Evolutionary conservation across 2,113 vertebrate genomes (phyloP).

Genomic region (Pomatorhinus ruficollis): DNA sequence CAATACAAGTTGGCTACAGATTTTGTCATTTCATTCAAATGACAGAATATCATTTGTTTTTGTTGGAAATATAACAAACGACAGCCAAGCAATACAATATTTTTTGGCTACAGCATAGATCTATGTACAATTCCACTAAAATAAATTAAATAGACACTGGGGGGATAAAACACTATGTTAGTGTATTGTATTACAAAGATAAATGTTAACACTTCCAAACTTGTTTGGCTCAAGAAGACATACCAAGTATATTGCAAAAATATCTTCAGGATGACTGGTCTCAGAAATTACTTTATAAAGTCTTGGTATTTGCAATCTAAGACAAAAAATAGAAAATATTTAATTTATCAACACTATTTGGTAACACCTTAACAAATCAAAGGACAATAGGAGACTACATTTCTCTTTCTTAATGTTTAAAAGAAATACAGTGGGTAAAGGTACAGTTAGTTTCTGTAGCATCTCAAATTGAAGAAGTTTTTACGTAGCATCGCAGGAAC

Average conservation of each 20-base stretch:
- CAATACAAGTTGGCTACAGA: neutral
- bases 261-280: neutral
- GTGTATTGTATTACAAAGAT: neutral
- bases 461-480: neutral
- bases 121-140: neutral
- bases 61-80: neutral
- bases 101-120: neutral
- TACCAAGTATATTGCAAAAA: neutral
- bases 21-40: neutral
- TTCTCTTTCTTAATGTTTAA: conserved; percentile 54
- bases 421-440: neutral
- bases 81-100: neutral
- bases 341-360: neutral
- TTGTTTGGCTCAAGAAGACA: neutral
- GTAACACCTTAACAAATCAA: neutral
- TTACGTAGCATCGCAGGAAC: neutral
- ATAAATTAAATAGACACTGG: conserved; percentile 18
- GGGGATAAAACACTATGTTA: neutral
- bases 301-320: neutral
- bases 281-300: neutral
- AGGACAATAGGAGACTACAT: neutral
- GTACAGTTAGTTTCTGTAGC: neutral
- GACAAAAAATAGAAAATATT: conserved; percentile 14
- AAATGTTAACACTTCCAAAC: conserved; percentile 20
- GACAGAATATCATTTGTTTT: neutral